Evolutionary conservation across 2,113 vertebrate species (phyloP).

Genomic region (Peromyscus maniculatus): DNA sequence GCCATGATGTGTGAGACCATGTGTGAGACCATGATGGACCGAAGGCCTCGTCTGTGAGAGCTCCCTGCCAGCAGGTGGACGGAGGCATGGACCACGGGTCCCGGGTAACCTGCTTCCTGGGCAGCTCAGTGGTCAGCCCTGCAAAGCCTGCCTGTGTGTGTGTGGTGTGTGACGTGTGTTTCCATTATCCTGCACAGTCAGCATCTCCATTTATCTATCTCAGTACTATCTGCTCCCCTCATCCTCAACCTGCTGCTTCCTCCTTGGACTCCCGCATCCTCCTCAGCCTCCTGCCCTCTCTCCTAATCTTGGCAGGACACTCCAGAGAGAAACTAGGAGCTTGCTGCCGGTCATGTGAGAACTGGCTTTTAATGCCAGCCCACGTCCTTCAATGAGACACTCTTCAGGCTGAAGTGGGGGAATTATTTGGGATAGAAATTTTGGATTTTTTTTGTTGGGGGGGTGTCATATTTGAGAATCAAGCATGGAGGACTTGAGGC

Average conservation of each 20-base stretch:
- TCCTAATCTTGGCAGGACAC: background rate
- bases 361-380: background rate
- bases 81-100: background rate
- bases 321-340: background rate
- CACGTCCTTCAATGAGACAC: background rate
- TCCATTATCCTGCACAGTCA: too few relatives aligned
- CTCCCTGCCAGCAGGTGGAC: background rate
- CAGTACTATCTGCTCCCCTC: background rate
- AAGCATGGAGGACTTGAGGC: background rate
- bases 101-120: background rate
- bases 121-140: background rate
- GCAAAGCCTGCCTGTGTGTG: rapidly evolving
- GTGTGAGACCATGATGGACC: background rate
- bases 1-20: too few relatives aligned
- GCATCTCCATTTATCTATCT: background rate
- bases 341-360: background rate
- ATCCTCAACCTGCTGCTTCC: background rate
- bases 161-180: background rate
- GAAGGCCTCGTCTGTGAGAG: background rate
- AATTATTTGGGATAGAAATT: background rate
- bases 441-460: too few relatives aligned
- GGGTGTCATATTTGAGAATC: background rate
- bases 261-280: background rate
- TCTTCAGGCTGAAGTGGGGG: background rate
- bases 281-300: background rate